Evolutionary conservation across 2,888 invertebrate genomes (phyloP).

Genomic region (Drosophila anomelani): DNA sequence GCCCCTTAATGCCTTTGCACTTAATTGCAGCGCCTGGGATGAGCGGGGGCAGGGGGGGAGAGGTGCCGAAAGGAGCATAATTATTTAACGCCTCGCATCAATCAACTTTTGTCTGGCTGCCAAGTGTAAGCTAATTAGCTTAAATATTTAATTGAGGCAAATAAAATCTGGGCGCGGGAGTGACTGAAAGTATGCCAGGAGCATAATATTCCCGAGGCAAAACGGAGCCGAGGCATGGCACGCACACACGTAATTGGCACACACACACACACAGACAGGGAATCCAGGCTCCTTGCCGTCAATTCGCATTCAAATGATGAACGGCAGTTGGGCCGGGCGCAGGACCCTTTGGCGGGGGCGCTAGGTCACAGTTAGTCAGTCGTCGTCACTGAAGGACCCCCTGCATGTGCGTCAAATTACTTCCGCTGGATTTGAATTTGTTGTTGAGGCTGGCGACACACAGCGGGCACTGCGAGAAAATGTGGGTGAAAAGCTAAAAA

Average conservation of each 20-base stretch:
- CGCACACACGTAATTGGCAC: constrained; percentile 68
- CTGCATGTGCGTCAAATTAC: constrained; percentile 75
- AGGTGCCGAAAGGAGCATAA: constrained; percentile 49
- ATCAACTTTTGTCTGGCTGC: constrained; percentile 57
- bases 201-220: constrained; percentile 24
- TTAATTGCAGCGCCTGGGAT: constrained; percentile 27
- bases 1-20: constrained; percentile 46
- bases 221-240: constrained; percentile 9
- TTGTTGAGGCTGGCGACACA: constrained; percentile 67
- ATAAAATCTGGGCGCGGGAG: constrained; percentile 61
- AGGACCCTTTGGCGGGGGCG: constrained; percentile 24
- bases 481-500: background rate
- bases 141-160: constrained; percentile 73
- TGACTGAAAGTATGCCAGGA: constrained; percentile 21
- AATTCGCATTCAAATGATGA: constrained; percentile 53
- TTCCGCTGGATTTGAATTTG: constrained; percentile 79
- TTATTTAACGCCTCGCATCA: constrained; percentile 71
- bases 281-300: constrained; percentile 18
- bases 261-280: constrained; percentile 7
- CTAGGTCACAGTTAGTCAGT: constrained; percentile 37
- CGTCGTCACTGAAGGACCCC: constrained; percentile 26
- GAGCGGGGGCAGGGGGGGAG: background rate
- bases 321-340: constrained; percentile 16
- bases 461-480: constrained; percentile 6
- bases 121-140: constrained; percentile 77